These are phyloP conservation scores for Telenomus remus DNA, from an alignment of 1,140 invertebrate genomes.

Conservation along the genomic window DNA sequence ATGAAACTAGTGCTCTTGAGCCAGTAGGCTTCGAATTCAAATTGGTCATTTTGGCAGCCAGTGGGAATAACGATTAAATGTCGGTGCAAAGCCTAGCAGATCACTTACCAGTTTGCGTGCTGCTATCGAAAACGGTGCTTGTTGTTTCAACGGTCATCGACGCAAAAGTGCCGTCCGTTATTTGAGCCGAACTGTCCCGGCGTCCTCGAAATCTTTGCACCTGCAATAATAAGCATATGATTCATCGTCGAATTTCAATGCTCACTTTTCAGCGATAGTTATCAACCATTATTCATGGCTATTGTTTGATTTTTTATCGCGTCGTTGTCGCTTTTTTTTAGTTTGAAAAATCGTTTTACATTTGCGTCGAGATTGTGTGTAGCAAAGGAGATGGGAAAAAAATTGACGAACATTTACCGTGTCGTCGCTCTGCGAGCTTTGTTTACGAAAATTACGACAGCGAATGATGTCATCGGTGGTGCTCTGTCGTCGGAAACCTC, in stretches of 20 bases:
- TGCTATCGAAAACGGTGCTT: constrained; percentile 93
- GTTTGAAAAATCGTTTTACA: too few species aligned
- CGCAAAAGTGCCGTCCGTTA: constrained; percentile 92
- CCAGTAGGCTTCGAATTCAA: constrained; percentile 7
- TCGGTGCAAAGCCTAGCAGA: constrained; percentile 7
- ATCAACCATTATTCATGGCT: neutral
- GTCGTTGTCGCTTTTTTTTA: too few species aligned
- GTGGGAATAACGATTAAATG: too few species aligned
- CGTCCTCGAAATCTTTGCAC: constrained; percentile 82
- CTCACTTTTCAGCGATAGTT: neutral
- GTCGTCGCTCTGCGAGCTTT: constrained; percentile 87
- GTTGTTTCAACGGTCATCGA: constrained; percentile 95
- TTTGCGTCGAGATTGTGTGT: neutral
- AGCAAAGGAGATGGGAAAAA: neutral
- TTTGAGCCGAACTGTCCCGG: constrained; percentile 90
- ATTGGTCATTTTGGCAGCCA: constrained; percentile 3
- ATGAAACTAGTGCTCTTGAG: neutral
- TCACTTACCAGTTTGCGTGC: constrained; percentile 91
- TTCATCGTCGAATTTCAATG: constrained; percentile 39
- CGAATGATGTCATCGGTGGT: constrained; percentile 95
- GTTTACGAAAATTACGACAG: constrained; percentile 89
- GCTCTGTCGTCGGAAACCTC: constrained; percentile 90
- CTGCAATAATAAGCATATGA: constrained; percentile 55
- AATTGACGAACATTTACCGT: constrained; percentile 75
- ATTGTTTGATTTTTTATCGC: constrained; percentile 13